These are phyloP conservation scores for Ferdinandea cuprea DNA, from an alignment of 2,888 invertebrate species.

Conservation along the genomic window DNA sequence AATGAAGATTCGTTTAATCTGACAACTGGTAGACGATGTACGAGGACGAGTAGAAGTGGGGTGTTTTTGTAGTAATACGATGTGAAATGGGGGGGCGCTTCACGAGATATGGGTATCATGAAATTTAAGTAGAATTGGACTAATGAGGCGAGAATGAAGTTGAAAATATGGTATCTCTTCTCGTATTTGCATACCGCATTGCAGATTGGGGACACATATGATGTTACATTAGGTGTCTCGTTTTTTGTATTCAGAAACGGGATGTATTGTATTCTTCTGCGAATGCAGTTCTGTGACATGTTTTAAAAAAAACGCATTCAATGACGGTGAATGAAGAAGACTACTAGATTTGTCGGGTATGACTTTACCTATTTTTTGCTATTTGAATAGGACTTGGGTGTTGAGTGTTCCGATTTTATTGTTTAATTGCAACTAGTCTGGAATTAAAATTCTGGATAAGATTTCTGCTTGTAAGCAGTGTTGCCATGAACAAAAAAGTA, in stretches of 20 bases:
- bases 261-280: too few relatives aligned
- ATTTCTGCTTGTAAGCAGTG: too few relatives aligned
- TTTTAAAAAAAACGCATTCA: too few relatives aligned
- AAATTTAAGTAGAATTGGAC: constrained; percentile 39
- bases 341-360: too few relatives aligned
- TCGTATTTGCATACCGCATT: constrained; percentile 16
- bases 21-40: constrained; percentile 45
- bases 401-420: too few relatives aligned
- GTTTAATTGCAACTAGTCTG: too few relatives aligned
- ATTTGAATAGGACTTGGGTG: too few relatives aligned
- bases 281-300: too few relatives aligned
- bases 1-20: constrained; percentile 75
- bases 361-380: too few relatives aligned
- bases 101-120: constrained; percentile 15
- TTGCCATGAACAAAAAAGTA: too few relatives aligned
- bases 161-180: not conserved
- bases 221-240: not conserved
- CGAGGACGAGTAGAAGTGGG: not conserved
- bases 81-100: not conserved
- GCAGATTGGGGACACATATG: constrained; percentile 3
- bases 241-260: not conserved
- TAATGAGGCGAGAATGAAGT: constrained; percentile 37
- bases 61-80: constrained; percentile 40
- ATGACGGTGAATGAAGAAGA: too few relatives aligned
- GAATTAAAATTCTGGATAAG: too few relatives aligned